Percentiles rank a stretch among this genome's conserved stretches.
phyloP scores from a whole-genome alignment of 2,113 vertebrate genomes.

The Chiloscyllium plagiosum region DNA sequence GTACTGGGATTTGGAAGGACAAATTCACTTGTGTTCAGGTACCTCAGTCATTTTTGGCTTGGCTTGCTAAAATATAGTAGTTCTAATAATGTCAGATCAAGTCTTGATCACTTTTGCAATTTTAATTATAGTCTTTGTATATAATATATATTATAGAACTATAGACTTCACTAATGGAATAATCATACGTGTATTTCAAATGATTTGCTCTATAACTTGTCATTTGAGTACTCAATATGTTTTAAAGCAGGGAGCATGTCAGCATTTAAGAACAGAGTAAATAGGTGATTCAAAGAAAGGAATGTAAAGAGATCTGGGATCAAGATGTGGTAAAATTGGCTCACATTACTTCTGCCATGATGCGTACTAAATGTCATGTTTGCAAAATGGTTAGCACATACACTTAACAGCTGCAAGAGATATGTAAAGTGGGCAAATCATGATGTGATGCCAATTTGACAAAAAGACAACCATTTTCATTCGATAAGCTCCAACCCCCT shows the following conservation, averaged over 20 bases:
- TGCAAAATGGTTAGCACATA: too few relatives aligned
- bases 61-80: not conserved
- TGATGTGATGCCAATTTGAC: too few relatives aligned
- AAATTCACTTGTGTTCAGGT: conserved; percentile 97
- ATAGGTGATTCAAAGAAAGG: not conserved
- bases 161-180: not conserved
- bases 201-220: not conserved
- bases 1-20: conserved; percentile 95
- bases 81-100: not conserved
- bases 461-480: too few relatives aligned
- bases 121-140: not conserved
- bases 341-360: too few relatives aligned
- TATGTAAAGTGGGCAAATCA: too few relatives aligned
- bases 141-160: too few relatives aligned
- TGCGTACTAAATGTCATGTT: too few relatives aligned
- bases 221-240: not conserved
- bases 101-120: not conserved
- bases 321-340: not conserved
- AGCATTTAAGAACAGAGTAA: not conserved
- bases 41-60: conserved; percentile 41
- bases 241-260: not conserved
- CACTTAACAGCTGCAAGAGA: too few relatives aligned
- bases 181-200: not conserved
- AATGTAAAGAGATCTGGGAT: not conserved
- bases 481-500: too few relatives aligned